Conservation (phyloP, 2,797 vertebrate genomes). For the Myotis planiceps region DNA sequence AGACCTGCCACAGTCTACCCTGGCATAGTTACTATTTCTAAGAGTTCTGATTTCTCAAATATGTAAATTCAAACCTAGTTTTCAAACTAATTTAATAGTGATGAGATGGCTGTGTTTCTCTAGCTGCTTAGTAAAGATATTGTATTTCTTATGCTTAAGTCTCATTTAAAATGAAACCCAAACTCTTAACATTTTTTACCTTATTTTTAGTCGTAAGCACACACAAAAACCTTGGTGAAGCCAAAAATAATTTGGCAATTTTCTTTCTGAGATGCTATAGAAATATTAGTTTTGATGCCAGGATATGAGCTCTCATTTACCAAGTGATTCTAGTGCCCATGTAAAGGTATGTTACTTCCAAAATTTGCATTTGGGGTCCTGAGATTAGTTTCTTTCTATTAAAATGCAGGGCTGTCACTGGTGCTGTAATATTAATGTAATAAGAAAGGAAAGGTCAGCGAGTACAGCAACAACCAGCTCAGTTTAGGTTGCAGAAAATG, state of each 20-base stretch:
- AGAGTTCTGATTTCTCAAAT: constrained; percentile 29
- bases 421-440: not conserved
- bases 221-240: not conserved
- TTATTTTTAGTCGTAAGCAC: constrained; percentile 22
- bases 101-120: not conserved
- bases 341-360: not conserved
- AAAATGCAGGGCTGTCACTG: not conserved
- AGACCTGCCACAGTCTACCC: not conserved
- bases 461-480: not conserved
- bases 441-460: not conserved
- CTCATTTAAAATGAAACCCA: constrained; percentile 45
- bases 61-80: constrained; percentile 34
- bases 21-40: not conserved
- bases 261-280: constrained; percentile 12
- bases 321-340: not conserved
- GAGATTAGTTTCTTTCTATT: not conserved
- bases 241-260: constrained; percentile 28
- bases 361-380: not conserved
- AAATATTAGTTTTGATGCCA: not conserved
- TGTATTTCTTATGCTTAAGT: constrained; percentile 39
- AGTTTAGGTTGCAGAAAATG: not conserved
- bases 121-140: constrained; percentile 28
- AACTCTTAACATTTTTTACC: not conserved
- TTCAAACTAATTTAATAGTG: constrained; percentile 46
- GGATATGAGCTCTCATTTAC: not conserved